These are phyloP conservation scores for Tiaroga cobitis DNA, from an alignment of 2,797 vertebrate genomes.

Conservation along the genomic window DNA sequence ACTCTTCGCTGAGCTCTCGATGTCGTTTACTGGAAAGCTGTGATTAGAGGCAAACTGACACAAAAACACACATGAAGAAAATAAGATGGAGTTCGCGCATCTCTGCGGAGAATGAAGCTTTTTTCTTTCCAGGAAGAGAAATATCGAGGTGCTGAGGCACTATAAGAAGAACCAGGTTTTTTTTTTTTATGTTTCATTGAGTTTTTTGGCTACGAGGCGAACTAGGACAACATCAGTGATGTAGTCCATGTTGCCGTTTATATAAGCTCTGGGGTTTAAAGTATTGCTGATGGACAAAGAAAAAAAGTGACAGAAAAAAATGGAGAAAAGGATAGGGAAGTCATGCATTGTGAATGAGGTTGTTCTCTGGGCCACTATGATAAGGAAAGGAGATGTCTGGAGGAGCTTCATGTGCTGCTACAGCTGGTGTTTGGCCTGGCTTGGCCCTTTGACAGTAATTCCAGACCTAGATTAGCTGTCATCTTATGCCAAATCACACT, in stretches of 20 bases:
- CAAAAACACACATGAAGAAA: conserved; percentile 30
- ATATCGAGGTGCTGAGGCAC: background rate
- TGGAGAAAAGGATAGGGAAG: conserved; percentile 19
- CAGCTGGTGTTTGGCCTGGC: conserved; percentile 60
- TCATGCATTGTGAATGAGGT: conserved; percentile 39
- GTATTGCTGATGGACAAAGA: conserved; percentile 44
- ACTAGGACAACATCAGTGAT: conserved; percentile 11
- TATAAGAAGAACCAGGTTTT: conserved; percentile 12
- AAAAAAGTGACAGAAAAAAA: conserved; percentile 38
- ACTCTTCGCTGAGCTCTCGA: conserved; percentile 16
- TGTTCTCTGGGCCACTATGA: conserved; percentile 61
- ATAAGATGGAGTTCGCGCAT: background rate
- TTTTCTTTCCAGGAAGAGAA: conserved; percentile 21
- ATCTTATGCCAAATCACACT: conserved; percentile 63
- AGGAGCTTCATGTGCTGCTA: conserved; percentile 49
- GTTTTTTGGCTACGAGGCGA: background rate
- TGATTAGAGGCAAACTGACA: conserved; percentile 11
- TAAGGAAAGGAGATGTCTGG: conserved; percentile 57
- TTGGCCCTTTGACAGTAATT: conserved; percentile 61
- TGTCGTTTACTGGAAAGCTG: conserved; percentile 18
- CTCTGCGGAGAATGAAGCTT: background rate
- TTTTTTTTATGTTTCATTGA: conserved; percentile 16
- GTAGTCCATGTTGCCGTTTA: conserved; percentile 1
- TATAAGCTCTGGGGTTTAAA: conserved; percentile 19
- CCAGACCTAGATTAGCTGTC: conserved; percentile 67